A percentile compares a stretch with the other conserved stretches of the same genome.
Evolutionary conservation across 2,888 invertebrate genomes (phyloP).

Genomic region (Philereme transversata): DNA sequence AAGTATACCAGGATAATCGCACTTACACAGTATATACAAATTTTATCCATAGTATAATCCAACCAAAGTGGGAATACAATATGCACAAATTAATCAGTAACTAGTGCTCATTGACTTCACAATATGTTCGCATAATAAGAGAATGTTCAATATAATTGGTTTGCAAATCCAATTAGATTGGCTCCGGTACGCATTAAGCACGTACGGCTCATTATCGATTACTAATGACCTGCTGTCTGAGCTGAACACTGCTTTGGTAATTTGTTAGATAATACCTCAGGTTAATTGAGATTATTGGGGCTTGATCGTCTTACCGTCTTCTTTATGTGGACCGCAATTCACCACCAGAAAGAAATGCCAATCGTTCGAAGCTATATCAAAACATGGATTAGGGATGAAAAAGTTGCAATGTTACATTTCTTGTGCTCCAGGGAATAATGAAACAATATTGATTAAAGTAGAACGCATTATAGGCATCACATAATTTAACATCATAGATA

Average conservation of each 20-base stretch:
- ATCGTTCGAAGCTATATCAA: too few species aligned
- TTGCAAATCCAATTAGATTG: constrained; percentile 79
- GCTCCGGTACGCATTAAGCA: constrained; percentile 71
- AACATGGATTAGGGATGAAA: too few species aligned
- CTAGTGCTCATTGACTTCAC: constrained; percentile 66
- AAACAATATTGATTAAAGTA: too few species aligned
- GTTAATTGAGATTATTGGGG: constrained; percentile 9
- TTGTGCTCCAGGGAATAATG: too few species aligned
- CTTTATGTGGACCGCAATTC: too few species aligned
- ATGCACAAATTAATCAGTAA: constrained; percentile 67
- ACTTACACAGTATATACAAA: too few species aligned
- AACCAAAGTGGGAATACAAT: constrained; percentile 16
- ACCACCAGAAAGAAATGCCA: too few species aligned
- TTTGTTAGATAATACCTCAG: constrained; percentile 13
- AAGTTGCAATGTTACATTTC: too few species aligned
- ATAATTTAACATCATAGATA: too few species aligned
- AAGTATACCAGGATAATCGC: too few species aligned
- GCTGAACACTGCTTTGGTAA: constrained; percentile 27
- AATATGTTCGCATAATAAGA: constrained; percentile 71
- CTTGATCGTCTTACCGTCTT: neutral
- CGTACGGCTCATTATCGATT: constrained; percentile 74
- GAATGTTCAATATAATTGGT: constrained; percentile 77
- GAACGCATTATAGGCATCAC: too few species aligned
- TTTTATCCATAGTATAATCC: neutral
- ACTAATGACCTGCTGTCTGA: constrained; percentile 67